Evolutionary conservation across 2,113 vertebrate species (phyloP).

Genomic region (Lepus europaeus): DNA sequence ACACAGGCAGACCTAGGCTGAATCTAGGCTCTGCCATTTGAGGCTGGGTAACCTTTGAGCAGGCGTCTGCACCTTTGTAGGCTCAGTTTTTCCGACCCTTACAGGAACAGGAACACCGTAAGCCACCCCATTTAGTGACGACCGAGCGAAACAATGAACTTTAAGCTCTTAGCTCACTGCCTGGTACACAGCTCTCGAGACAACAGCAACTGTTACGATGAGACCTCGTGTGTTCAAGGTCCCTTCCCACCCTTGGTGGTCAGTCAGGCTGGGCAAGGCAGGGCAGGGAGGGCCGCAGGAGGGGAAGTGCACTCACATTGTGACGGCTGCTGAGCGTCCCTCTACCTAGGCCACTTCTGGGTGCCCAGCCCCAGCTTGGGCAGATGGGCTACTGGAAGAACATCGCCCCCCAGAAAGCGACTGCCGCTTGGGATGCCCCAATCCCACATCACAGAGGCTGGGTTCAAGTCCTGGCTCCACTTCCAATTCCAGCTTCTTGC

Average conservation of each 20-base stretch:
- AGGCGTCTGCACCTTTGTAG: not conserved
- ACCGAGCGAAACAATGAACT: not conserved
- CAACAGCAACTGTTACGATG: not conserved
- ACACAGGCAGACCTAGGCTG: not conserved
- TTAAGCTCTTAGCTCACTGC: not conserved
- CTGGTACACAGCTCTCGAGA: not conserved
- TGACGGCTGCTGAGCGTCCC: too few species aligned
- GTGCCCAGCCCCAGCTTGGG: too few species aligned
- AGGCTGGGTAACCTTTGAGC: not conserved
- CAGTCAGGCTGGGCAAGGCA: not conserved
- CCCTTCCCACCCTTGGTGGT: not conserved
- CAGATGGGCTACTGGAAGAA: not conserved
- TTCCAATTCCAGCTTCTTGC: too few species aligned
- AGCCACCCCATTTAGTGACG: not conserved
- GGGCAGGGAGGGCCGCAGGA: not conserved
- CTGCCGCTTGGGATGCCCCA: too few species aligned
- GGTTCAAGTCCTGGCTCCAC: too few species aligned
- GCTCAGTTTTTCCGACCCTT: not conserved
- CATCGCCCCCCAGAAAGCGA: not conserved
- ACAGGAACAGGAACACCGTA: rapidly evolving
- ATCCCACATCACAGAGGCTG: too few species aligned
- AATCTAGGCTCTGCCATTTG: not conserved
- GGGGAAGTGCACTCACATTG: not conserved
- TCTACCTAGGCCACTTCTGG: too few species aligned
- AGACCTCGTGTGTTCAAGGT: not conserved